These are phyloP conservation scores for Aulostomus chinensis DNA, from an alignment of 2,797 vertebrate genomes.

Conservation along the genomic window DNA sequence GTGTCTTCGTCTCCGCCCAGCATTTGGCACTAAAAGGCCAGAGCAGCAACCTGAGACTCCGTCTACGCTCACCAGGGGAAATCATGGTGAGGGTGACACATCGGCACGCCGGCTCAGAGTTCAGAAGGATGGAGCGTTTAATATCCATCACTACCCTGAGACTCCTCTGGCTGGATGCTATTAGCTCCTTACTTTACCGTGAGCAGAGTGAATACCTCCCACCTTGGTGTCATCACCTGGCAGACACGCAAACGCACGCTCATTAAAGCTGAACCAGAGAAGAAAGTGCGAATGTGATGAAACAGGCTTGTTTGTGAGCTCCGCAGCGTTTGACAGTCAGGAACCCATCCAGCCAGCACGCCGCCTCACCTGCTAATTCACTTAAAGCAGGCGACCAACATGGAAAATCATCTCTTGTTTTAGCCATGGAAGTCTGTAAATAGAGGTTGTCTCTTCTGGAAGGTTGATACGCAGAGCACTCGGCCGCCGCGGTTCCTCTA, in stretches of 20 bases:
- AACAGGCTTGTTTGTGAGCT: neutral
- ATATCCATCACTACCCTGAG: no score
- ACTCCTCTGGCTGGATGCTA: neutral
- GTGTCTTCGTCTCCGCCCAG: slow-evolving; percentile 19
- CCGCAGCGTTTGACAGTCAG: neutral
- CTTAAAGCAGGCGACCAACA: neutral
- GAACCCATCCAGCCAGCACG: no score
- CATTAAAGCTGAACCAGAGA: slow-evolving; percentile 5
- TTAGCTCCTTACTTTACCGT: neutral
- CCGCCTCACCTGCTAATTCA: no score
- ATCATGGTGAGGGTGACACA: slow-evolving; percentile 34
- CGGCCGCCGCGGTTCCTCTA: no score
- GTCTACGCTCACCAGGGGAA: slow-evolving; percentile 37
- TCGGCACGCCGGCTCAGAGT: slow-evolving; percentile 35
- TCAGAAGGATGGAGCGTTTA: no score
- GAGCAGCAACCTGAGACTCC: slow-evolving; percentile 43
- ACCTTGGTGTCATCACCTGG: neutral
- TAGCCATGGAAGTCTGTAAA: no score
- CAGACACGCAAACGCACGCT: neutral
- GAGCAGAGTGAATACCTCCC: neutral
- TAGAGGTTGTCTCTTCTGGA: no score
- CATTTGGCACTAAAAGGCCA: slow-evolving; percentile 40
- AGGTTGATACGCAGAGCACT: no score
- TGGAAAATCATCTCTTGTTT: neutral
- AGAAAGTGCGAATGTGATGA: neutral